Base-by-base conservation (phyloP, 2,797 vertebrate species). In the Poeciliopsis gracilis region DNA sequence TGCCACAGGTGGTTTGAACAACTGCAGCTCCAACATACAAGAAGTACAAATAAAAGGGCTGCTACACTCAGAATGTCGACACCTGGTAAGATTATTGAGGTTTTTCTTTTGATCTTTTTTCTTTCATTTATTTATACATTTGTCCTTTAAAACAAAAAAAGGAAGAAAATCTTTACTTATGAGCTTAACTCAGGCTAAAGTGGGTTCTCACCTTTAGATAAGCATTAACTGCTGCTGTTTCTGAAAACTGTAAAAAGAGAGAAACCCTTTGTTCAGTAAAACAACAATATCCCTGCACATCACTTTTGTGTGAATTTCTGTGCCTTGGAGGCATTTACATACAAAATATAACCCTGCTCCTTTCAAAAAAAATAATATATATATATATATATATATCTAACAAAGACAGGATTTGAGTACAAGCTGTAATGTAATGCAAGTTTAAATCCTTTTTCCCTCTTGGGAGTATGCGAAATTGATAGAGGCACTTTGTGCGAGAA, bases 401-500 rank as follows among this genome's bases (percentile, higher is more conserved):
- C 81, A 86, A 89, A 87, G n/a, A 66, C 67, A 77, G 72, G 81
- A 85, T 88, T 82, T 85, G 43, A 84, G 82, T 49, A 74, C 77
- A 79, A 83, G 75, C 20, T 53, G 23, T 53, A 25, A 86, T 87
- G 78, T 83, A 79, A 86, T 81, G 85, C 81, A 83, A 75, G 67
- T 89, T 86, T 75, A 86, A 90, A 93, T 89, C 79, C 83, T 75
- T 51, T 18, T 18, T 45, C 43, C 82, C 90, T 79, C 82, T 86
- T 72, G 87, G 86, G 88, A 84, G 69, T 71, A 47, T 78, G 70
- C 66, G 67, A 78, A 89, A 88, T 77, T 76, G 82, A 88, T 83
- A 83, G 70, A 77, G 63, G 78, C 78, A 61, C 36, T 66, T 20
- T 33, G 45, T 81, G 53, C 67, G 57, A 57, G 55, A 85, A 61